Conservation (phyloP, 2,888 invertebrate genomes). For the Lordiphosa fenestrarum region DNA sequence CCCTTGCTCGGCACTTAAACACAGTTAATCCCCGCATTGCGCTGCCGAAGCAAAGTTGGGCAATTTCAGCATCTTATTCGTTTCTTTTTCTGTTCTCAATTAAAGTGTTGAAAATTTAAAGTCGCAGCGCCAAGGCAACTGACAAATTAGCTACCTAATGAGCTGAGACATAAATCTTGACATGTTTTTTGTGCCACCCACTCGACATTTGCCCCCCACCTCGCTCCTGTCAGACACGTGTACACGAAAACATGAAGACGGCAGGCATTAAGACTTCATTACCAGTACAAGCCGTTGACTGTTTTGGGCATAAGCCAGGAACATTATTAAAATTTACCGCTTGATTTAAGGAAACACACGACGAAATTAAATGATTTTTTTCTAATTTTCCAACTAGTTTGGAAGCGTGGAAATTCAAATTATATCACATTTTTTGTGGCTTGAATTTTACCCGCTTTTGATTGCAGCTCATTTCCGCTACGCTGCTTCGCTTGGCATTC, state of each 20-base stretch:
- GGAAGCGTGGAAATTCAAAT: too few species aligned
- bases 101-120: constrained; percentile 73
- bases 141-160: constrained; percentile 76
- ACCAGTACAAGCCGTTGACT: constrained; percentile 36
- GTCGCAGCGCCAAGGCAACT: constrained; percentile 46
- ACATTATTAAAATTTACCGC: constrained; percentile 69
- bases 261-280: constrained; percentile 66
- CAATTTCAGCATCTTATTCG: constrained; percentile 41
- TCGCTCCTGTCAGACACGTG: constrained; percentile 44
- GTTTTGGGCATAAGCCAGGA: constrained; percentile 19
- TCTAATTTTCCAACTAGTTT: too few species aligned
- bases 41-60: constrained; percentile 45
- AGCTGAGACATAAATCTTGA: constrained; percentile 75
- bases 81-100: constrained; percentile 50
- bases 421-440: too few species aligned
- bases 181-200: constrained; percentile 53
- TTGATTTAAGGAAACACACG: constrained; percentile 40
- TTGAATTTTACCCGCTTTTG: too few species aligned
- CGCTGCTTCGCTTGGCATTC: too few species aligned
- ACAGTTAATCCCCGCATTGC: constrained; percentile 68
- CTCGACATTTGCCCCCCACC: background rate
- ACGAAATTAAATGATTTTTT: too few species aligned
- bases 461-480: too few species aligned
- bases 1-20: constrained; percentile 50
- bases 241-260: constrained; percentile 56